A percentile compares a stretch with the other conserved stretches of the same genome.
Conservation (phyloP, 2,797 vertebrate species). For the Muraenolepis orangiensis region DNA sequence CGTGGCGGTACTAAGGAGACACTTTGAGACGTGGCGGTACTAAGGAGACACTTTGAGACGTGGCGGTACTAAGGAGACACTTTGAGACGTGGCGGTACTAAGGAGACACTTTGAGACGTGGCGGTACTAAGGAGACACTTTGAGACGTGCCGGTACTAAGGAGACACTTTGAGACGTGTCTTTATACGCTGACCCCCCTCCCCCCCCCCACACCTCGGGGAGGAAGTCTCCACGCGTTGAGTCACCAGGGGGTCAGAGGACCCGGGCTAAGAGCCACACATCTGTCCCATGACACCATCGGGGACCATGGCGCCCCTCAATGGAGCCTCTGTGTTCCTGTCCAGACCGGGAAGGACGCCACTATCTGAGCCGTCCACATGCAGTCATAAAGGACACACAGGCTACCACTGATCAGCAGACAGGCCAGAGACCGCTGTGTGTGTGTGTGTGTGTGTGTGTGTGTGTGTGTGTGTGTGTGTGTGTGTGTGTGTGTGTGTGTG, state of each 20-base stretch:
- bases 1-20: too few relatives aligned
- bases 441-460: slow-evolving; percentile 17
- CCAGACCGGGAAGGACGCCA: slow-evolving; percentile 21
- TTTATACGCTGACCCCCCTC: slow-evolving; percentile 15
- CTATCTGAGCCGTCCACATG: slow-evolving; percentile 21
- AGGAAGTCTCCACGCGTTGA: slow-evolving; percentile 30
- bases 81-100: neutral
- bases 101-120: neutral
- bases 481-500: slow-evolving; percentile 6
- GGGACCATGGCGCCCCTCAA: slow-evolving; percentile 28
- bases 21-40: neutral
- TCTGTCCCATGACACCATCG: slow-evolving; percentile 41
- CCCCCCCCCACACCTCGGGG: slow-evolving; percentile 5
- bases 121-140: too few relatives aligned
- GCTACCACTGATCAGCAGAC: slow-evolving; percentile 44
- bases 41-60: neutral
- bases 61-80: too few relatives aligned
- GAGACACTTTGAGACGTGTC: neutral
- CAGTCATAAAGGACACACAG: slow-evolving; percentile 19
- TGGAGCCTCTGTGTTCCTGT: slow-evolving; percentile 48
- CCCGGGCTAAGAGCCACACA: slow-evolving; percentile 22
- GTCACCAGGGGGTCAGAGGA: slow-evolving; percentile 36
- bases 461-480: slow-evolving; percentile 24
- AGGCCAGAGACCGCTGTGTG: slow-evolving; percentile 46
- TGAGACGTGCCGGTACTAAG: neutral